Evolutionary conservation across 2,113 vertebrate genomes (phyloP).

Genomic region (Sterrhoptilus dennistouni): DNA sequence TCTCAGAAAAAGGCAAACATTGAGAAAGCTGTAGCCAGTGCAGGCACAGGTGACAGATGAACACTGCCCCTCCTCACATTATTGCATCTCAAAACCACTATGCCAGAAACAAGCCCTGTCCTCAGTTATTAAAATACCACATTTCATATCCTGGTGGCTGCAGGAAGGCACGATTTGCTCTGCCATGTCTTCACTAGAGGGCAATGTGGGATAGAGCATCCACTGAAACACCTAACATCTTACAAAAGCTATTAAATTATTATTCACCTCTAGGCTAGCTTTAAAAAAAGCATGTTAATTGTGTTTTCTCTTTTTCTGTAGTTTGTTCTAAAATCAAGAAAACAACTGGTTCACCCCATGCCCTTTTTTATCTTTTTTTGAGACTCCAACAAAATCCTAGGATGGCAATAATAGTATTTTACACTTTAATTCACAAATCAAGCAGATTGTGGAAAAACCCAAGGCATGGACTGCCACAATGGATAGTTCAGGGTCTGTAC

Average conservation of each 20-base stretch:
- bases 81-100: fast-evolving
- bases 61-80: neutral
- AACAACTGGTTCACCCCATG: neutral
- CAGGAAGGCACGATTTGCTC: neutral
- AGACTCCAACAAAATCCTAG: neutral
- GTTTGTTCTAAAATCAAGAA: neutral
- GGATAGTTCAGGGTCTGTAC: neutral
- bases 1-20: neutral
- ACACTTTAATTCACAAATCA: neutral
- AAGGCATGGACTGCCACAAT: neutral
- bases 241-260: neutral
- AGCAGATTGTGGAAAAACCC: neutral
- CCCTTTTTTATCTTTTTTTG: neutral
- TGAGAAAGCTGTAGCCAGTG: fast-evolving
- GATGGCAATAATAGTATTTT: neutral
- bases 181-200: slow-evolving; percentile 35
- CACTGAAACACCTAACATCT: neutral
- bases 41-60: fast-evolving
- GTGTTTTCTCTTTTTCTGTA: neutral
- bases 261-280: neutral
- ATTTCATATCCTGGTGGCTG: neutral
- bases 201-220: slow-evolving; percentile 46
- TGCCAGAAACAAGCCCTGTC: neutral
- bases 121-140: neutral
- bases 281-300: neutral